These are phyloP conservation scores for Heliconius cydno DNA, from an alignment of 2,888 invertebrate genomes.

Conservation along the genomic window DNA sequence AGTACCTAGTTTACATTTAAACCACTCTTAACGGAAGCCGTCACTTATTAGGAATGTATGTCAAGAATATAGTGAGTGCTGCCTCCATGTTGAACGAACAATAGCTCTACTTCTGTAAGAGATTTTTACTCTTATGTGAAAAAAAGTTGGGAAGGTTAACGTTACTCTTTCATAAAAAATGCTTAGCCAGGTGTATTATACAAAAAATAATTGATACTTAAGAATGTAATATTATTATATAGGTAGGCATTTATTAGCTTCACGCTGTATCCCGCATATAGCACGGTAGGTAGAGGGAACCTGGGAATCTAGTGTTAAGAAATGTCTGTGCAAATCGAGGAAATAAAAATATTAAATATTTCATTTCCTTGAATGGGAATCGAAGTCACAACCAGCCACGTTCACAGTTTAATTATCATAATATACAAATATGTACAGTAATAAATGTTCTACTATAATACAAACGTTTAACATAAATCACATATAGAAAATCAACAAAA, in stretches of 20 bases:
- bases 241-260: neutral
- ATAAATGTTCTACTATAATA: neutral
- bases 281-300: neutral
- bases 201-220: neutral
- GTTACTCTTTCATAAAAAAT: slow-evolving; percentile 1
- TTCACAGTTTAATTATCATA: no score
- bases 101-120: slow-evolving; percentile 10
- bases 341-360: no score
- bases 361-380: no score
- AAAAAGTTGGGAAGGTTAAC: neutral
- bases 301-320: neutral
- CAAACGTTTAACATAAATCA: neutral
- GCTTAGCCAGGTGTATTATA: neutral
- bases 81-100: slow-evolving; percentile 26
- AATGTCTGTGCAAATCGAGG: no score
- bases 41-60: slow-evolving; percentile 34
- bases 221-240: neutral
- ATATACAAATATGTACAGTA: no score
- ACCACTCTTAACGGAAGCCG: slow-evolving; percentile 26
- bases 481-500: neutral
- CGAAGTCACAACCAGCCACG: no score
- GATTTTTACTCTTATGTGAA: slow-evolving; percentile 6
- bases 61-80: slow-evolving; percentile 29
- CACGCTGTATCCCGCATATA: neutral
- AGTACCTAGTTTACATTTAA: slow-evolving; percentile 17